Evolutionary conservation across 2,888 invertebrate species (phyloP), one percentile per base, ranked within the genome.

Genomic region (Perdita meconis): DNA sequence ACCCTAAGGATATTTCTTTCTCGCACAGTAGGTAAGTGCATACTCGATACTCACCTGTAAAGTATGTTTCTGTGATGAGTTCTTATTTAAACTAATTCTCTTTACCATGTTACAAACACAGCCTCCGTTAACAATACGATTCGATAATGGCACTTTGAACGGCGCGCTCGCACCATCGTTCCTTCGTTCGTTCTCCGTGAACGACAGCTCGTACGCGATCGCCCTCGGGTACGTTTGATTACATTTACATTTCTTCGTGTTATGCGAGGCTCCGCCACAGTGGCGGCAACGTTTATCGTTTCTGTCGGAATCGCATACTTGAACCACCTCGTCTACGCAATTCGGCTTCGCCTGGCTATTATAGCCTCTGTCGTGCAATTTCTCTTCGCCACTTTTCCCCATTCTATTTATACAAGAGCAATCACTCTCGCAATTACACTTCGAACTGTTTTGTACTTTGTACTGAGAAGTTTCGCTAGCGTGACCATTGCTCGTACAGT

Each of bases 191-290:
- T 84, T 83, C 8, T 85, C 69, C 6, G 89, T 88, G 69, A 93
- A 92, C 12, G 92, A 93, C 44, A 93, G 81, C 63, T 93, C 92
- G 66, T 93, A 93, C 12, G 93, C 93, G 19, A 93, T 92, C 0
- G 93, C 88, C 79, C 93, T 93, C 4, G 91, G 91, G 78, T 90
- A 91, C 57, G 80, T 85, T 61, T 88, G 80, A 24, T 60, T 66
- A 65, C 91, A 91, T 19, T 61, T 81, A 59, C 90, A 91, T 51
- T 80, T 87, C 22, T 85, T 85, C 34, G 86, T 78, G 26, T 85
- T 89, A 63, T 89, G 86, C 70, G 90, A 91, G 59, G 79, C 50
- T 1, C 80, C 84, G 12, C 91, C 91, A 64, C 92, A 92, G 47
- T 70, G 73, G 13, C 88, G 84, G 71, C 92, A 92, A 61, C 82